These are phyloP conservation scores for Chionomys nivalis DNA, from an alignment of 2,113 vertebrate species.

Conservation along the genomic window DNA sequence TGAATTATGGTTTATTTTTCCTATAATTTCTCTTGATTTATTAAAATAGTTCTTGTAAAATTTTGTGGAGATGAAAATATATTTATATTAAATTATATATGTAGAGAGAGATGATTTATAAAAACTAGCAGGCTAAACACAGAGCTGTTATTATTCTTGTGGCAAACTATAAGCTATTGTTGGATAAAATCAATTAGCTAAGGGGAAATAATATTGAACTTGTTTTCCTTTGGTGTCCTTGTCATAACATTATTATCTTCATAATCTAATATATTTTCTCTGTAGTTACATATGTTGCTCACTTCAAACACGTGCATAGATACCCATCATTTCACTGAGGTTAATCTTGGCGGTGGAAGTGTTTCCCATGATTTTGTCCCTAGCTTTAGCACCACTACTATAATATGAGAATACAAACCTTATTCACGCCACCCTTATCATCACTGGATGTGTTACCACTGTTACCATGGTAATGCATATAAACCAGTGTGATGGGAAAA, in stretches of 20 bases:
- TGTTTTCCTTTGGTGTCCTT: not conserved
- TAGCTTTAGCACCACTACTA: not conserved
- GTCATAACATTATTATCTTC: conserved; percentile 33
- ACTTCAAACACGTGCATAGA: conserved; percentile 31
- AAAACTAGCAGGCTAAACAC: not conserved
- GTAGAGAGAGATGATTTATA: not conserved
- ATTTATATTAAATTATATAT: not conserved
- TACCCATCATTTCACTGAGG: conserved; percentile 20
- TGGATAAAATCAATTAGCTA: not conserved
- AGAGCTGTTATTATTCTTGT: conserved; percentile 40
- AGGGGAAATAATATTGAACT: not conserved
- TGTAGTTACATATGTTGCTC: not conserved
- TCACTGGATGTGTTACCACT: not conserved
- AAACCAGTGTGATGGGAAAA: conserved; percentile 16
- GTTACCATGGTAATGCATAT: not conserved
- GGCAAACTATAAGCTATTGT: not conserved
- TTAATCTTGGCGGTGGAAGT: conserved; percentile 5
- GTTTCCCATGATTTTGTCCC: not conserved
- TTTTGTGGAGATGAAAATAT: not conserved
- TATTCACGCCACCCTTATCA: not conserved
- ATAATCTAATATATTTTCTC: conserved; percentile 1
- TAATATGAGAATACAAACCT: not conserved
- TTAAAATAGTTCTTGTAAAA: conserved; percentile 20
- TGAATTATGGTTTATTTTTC: not conserved
- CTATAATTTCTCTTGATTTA: not conserved